These are phyloP conservation scores for Pituophis catenifer DNA, from an alignment of 2,113 vertebrate genomes.

Conservation along the genomic window DNA sequence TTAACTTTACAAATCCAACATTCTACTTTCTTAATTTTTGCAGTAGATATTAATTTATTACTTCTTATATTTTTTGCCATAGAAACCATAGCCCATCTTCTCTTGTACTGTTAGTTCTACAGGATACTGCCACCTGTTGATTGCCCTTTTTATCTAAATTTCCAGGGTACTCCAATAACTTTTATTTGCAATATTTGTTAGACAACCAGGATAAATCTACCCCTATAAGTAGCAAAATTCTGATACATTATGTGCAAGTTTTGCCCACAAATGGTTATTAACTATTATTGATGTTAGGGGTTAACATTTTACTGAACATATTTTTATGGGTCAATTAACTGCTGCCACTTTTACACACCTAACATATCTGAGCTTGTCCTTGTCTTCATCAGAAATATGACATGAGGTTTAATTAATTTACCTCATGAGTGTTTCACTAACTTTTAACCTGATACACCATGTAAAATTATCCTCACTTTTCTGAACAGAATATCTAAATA, in stretches of 20 bases:
- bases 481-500: not conserved
- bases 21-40: not conserved
- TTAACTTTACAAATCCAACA: not conserved
- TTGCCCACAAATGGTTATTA: too few species aligned
- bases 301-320: not conserved
- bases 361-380: not conserved
- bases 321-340: not conserved
- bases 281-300: not conserved
- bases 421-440: not conserved
- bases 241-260: too few species aligned
- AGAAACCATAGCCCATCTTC: too few species aligned
- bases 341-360: not conserved
- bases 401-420: not conserved
- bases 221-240: too few species aligned
- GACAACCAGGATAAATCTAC: too few species aligned
- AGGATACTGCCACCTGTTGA: too few species aligned
- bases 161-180: too few species aligned
- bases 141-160: too few species aligned
- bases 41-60: not conserved
- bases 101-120: too few species aligned
- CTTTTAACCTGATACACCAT: not conserved
- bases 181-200: too few species aligned
- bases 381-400: not conserved
- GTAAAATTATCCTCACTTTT: not conserved
- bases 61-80: not conserved